Evolutionary conservation across 2,888 invertebrate species (phyloP).

Genomic region (Pteria penguin): DNA sequence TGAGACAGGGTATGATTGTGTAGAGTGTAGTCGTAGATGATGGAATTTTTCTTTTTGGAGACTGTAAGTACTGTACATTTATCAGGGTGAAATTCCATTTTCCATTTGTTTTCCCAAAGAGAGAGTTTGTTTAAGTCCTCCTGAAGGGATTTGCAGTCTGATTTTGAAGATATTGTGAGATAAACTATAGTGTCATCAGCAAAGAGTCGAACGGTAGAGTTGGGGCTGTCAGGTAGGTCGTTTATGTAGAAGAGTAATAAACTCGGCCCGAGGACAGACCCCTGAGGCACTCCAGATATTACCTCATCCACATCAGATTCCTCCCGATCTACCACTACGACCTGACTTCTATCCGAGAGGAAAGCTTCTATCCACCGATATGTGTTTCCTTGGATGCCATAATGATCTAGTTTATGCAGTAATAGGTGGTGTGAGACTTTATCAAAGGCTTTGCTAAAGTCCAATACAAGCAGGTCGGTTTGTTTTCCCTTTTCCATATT

Average conservation of each 20-base stretch:
- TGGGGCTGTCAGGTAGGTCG: not conserved
- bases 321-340: not conserved
- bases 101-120: conserved; percentile 36
- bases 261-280: conserved; percentile 1
- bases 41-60: conserved; percentile 15
- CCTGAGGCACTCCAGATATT: no score
- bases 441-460: not conserved
- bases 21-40: conserved; percentile 9
- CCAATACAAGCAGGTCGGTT: conserved; percentile 22
- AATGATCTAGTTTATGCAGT: not conserved
- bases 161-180: conserved; percentile 15
- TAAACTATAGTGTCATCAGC: conserved; percentile 40
- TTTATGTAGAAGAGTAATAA: conserved; percentile 4
- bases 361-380: not conserved
- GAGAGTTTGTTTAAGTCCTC: conserved; percentile 34
- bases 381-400: not conserved
- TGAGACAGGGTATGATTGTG: conserved; percentile 23
- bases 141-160: conserved; percentile 27
- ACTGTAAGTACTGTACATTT: conserved; percentile 35
- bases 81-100: conserved; percentile 40
- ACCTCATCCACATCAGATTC: no score
- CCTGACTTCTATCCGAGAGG: not conserved
- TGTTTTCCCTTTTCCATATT: conserved; percentile 30
- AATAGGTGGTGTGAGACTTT: not conserved
- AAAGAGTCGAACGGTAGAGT: conserved; percentile 19